Evolutionary conservation across 1,140 invertebrate genomes (phyloP).

Genomic region (Nephotettix cincticeps): DNA sequence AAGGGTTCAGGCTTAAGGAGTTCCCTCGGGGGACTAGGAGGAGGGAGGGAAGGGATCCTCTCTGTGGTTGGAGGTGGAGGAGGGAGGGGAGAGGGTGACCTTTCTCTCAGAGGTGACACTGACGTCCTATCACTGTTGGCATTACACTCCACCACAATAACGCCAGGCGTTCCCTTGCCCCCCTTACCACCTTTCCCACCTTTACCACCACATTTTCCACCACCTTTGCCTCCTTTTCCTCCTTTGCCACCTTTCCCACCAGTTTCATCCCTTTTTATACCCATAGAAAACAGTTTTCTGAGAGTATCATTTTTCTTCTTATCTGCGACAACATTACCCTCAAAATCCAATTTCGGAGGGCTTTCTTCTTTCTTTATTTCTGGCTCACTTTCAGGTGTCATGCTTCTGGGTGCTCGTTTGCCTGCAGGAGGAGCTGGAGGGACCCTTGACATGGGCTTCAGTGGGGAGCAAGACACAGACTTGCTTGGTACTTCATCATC

Average conservation of each 20-base stretch:
- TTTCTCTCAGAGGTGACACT: conserved; percentile 26
- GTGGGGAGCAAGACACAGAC: conserved; percentile 28
- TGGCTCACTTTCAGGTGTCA: conserved; percentile 33
- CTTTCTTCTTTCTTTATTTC: conserved; percentile 45
- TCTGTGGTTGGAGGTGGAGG: conserved; percentile 10
- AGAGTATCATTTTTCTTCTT: conserved; percentile 71
- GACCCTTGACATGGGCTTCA: conserved; percentile 36
- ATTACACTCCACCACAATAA: conserved; percentile 30
- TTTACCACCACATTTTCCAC: conserved; percentile 45
- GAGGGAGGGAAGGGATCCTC: conserved; percentile 26
- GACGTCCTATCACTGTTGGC: conserved; percentile 47
- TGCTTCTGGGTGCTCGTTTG: conserved; percentile 32
- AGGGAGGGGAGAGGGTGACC: background rate
- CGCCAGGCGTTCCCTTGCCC: conserved; percentile 43
- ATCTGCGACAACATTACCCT: conserved; percentile 59
- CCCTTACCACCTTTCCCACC: conserved; percentile 47
- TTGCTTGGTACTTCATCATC: conserved; percentile 34
- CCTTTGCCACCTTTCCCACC: conserved; percentile 60
- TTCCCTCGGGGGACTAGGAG: conserved; percentile 3
- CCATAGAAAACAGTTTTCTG: conserved; percentile 60
- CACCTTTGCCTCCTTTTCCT: conserved; percentile 59
- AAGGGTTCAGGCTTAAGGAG: conserved; percentile 17
- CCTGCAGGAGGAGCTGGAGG: conserved; percentile 31
- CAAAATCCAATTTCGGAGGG: conserved; percentile 56
- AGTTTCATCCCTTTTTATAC: conserved; percentile 55